Percentiles rank a stretch among this genome's conserved stretches.
These are phyloP conservation scores for Bombus haemorrhoidalis DNA, from an alignment of 1,140 invertebrate genomes.

Conservation along the genomic window DNA sequence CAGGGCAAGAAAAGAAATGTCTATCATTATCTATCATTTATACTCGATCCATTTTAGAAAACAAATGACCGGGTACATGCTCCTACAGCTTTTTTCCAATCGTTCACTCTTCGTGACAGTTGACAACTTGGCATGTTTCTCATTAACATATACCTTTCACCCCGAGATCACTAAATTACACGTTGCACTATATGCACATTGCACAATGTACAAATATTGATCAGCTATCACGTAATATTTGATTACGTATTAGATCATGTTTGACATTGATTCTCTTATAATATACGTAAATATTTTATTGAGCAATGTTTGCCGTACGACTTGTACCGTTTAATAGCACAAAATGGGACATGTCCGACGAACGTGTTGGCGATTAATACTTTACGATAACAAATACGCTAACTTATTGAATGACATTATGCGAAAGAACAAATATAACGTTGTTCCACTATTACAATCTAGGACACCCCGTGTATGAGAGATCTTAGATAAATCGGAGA, in stretches of 20 bases:
- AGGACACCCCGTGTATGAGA: background rate
- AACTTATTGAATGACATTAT: too few relatives aligned
- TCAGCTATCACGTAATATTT: constrained; percentile 1
- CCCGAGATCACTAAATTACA: background rate
- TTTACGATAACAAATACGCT: too few relatives aligned
- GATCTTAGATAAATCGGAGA: background rate
- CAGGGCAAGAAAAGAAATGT: too few relatives aligned
- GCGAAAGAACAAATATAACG: background rate
- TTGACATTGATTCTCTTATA: background rate
- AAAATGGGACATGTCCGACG: background rate
- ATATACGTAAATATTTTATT: background rate
- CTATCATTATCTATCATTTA: too few relatives aligned
- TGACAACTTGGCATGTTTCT: background rate
- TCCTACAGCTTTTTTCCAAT: background rate
- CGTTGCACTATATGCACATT: background rate
- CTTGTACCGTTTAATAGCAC: too few relatives aligned
- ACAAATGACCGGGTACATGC: background rate
- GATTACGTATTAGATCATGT: background rate
- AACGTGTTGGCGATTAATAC: too few relatives aligned
- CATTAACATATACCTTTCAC: constrained; percentile 18
- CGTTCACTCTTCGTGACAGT: background rate
- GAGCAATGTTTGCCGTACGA: background rate
- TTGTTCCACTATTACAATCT: background rate
- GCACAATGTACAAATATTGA: background rate
- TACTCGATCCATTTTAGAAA: background rate